Evolutionary conservation across 2,888 invertebrate genomes (phyloP).

Genomic region (Callyntrura sp.): DNA sequence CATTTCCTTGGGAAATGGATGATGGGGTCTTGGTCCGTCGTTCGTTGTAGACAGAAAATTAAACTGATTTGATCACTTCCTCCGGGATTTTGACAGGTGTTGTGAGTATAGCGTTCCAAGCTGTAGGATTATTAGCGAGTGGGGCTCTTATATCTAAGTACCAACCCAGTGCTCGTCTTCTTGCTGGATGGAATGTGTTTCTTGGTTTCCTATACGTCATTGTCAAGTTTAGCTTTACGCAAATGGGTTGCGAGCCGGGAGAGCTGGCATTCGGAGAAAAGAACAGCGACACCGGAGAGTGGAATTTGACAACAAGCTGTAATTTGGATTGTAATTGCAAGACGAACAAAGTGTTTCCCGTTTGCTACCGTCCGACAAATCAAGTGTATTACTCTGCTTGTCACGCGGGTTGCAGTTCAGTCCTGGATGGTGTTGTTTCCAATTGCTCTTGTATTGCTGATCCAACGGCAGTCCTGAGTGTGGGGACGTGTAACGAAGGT

Average conservation of each 20-base stretch:
- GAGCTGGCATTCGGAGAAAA: constrained; percentile 71
- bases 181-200: constrained; percentile 89
- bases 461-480: constrained; percentile 85
- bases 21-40: too few species aligned
- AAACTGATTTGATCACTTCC: too few species aligned
- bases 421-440: constrained; percentile 85
- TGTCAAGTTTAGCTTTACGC: constrained; percentile 86
- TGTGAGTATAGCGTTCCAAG: constrained; percentile 87
- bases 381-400: constrained; percentile 90
- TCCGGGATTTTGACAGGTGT: too few species aligned
- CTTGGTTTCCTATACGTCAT: constrained; percentile 87
- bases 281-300: constrained; percentile 64
- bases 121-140: constrained; percentile 88
- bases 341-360: constrained; percentile 88
- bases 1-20: too few species aligned
- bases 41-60: too few species aligned
- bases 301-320: constrained; percentile 87
- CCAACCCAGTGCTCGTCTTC: constrained; percentile 87
- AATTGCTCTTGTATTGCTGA: constrained; percentile 84
- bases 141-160: constrained; percentile 88
- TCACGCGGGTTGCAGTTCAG: constrained; percentile 89
- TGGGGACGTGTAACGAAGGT: constrained; percentile 88
- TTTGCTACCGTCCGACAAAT: constrained; percentile 87
- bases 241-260: constrained; percentile 83
- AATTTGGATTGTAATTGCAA: constrained; percentile 88